phyloP scores from a whole-genome alignment of 2,888 invertebrate species.

The Patella pellucida region DNA sequence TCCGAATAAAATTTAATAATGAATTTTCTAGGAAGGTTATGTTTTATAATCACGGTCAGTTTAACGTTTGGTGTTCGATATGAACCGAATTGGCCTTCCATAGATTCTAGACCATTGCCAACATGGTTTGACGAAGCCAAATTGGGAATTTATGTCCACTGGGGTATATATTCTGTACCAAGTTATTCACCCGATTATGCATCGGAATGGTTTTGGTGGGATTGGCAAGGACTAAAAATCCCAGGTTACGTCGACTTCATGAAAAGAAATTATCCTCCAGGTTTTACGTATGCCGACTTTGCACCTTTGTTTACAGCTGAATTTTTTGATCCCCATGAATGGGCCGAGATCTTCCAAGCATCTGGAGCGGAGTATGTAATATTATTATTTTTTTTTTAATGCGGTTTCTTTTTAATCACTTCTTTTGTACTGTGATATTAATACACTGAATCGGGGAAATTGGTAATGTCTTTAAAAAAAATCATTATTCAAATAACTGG shows the following conservation, averaged over 20 bases:
- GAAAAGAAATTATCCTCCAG: conserved; percentile 85
- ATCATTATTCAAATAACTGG: no score
- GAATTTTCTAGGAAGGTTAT: no score
- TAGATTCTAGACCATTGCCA: conserved; percentile 83
- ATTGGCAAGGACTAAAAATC: conserved; percentile 47
- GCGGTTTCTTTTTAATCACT: background rate
- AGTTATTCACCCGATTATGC: conserved; percentile 83
- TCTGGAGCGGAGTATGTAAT: conserved; percentile 83
- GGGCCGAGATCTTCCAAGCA: conserved; percentile 85
- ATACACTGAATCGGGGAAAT: no score
- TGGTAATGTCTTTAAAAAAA: no score
- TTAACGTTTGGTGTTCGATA: conserved; percentile 25
- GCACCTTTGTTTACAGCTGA: conserved; percentile 87
- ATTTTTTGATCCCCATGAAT: conserved; percentile 86
- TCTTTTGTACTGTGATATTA: no score
- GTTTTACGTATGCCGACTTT: conserved; percentile 92
- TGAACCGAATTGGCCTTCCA: conserved; percentile 84
- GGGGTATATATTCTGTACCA: conserved; percentile 73
- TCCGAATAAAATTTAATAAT: no score
- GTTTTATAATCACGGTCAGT: no score
- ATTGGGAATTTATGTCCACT: conserved; percentile 73
- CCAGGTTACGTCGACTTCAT: conserved; percentile 76
- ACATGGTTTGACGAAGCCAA: conserved; percentile 72
- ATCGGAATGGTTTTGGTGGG: conserved; percentile 72
- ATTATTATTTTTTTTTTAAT: background rate